phyloP scores from a whole-genome alignment of 2,888 invertebrate genomes.

The Xestia rhomboidea region DNA sequence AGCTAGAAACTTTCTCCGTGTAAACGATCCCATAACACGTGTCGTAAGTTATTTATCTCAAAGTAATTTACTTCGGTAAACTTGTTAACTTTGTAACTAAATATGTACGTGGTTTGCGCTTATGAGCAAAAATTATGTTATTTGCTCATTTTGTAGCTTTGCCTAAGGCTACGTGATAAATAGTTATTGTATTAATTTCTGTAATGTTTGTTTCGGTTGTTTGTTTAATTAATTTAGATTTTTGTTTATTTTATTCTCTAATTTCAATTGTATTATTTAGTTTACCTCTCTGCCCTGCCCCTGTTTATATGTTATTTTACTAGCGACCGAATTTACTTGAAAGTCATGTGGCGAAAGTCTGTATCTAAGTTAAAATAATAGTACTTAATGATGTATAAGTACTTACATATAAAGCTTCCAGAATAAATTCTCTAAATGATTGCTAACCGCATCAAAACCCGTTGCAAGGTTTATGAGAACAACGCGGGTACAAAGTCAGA shows the following conservation, averaged over 20 bases:
- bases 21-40: slow-evolving; percentile 25
- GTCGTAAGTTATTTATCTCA: slow-evolving; percentile 50
- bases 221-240: slow-evolving; percentile 9
- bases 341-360: neutral
- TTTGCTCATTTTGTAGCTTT: neutral
- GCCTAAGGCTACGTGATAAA: neutral
- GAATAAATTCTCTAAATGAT: neutral
- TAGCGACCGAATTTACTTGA: neutral
- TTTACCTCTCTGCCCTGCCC: neutral
- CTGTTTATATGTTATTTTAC: neutral
- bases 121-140: slow-evolving; percentile 24
- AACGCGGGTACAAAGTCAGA: neutral
- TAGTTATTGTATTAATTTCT: neutral
- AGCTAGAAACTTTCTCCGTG: neutral
- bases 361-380: neutral
- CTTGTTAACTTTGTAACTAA: slow-evolving; percentile 53
- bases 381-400: neutral
- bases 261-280: neutral
- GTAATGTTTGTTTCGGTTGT: neutral
- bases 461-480: neutral
- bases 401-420: neutral
- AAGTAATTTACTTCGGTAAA: slow-evolving; percentile 55
- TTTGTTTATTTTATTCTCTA: neutral
- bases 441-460: neutral
- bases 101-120: slow-evolving; percentile 29